A percentile compares a stretch with the other conserved stretches of the same genome.
Evolutionary conservation across 2,888 invertebrate genomes (phyloP).

Genomic region (Punctoribates punctum): DNA sequence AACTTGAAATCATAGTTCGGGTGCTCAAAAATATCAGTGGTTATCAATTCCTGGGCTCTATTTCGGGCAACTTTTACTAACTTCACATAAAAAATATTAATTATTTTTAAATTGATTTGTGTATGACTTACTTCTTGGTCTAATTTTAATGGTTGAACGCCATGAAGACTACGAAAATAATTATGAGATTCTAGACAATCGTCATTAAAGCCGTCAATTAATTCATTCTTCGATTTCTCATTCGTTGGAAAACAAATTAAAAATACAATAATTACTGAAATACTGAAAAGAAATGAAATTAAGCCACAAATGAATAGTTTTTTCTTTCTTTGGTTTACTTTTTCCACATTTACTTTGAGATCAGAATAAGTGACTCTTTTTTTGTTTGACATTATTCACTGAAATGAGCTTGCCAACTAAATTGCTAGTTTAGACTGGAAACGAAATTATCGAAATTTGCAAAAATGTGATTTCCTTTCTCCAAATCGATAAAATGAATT

Average conservation of each 20-base stretch:
- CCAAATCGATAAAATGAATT: too few relatives aligned
- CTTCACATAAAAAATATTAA: background rate
- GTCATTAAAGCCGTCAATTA: background rate
- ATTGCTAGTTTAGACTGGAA: too few relatives aligned
- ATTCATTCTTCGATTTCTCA: background rate
- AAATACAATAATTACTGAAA: background rate
- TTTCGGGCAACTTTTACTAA: slow-evolving; percentile 16
- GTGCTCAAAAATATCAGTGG: slow-evolving; percentile 17
- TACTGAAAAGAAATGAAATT: background rate
- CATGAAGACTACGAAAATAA: slow-evolving; percentile 30
- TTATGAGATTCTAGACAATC: slow-evolving; percentile 31
- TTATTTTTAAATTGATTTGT: background rate
- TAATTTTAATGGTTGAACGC: slow-evolving; percentile 11
- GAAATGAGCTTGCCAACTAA: too few relatives aligned
- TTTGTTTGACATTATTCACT: too few relatives aligned
- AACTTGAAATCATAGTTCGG: background rate
- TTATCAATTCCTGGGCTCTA: slow-evolving; percentile 1
- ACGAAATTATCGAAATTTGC: too few relatives aligned
- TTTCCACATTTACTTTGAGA: background rate
- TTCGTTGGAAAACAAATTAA: background rate
- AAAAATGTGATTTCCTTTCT: too few relatives aligned
- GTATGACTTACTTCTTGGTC: slow-evolving; percentile 1
- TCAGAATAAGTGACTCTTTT: too few relatives aligned
- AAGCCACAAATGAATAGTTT: background rate
- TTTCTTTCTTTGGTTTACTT: background rate